These are phyloP conservation scores for Calypte anna DNA, from an alignment of 2,113 vertebrate species.

Conservation along the genomic window DNA sequence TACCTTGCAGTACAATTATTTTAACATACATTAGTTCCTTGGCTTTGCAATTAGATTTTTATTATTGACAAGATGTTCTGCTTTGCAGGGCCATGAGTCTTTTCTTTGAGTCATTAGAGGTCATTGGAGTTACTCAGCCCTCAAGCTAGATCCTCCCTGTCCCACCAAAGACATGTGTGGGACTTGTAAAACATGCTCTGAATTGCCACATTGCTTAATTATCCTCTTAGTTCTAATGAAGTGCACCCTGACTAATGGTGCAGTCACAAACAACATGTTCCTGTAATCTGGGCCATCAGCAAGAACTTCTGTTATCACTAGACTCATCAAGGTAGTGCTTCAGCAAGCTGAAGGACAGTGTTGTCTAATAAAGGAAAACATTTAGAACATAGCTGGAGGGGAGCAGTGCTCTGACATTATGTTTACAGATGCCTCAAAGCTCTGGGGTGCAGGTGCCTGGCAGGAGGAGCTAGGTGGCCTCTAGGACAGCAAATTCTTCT, in stretches of 20 bases:
- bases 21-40: not conserved
- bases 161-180: conserved; percentile 12
- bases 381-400: conserved; percentile 4
- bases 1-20: not conserved
- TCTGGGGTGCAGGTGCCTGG: not conserved
- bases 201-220: conserved; percentile 63
- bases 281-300: conserved; percentile 37
- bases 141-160: not conserved
- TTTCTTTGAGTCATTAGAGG: conserved; percentile 39
- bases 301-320: conserved; percentile 39
- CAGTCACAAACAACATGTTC: conserved; percentile 58
- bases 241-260: conserved; percentile 59
- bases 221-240: conserved; percentile 62
- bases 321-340: conserved; percentile 29
- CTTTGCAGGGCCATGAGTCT: conserved; percentile 11
- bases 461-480: not conserved
- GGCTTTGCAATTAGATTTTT: conserved; percentile 33
- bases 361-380: not conserved
- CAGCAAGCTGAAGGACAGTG: conserved; percentile 18
- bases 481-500: not conserved
- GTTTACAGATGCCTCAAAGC: not conserved
- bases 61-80: conserved; percentile 14
- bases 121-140: conserved; percentile 33
- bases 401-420: not conserved
- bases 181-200: conserved; percentile 51